These are phyloP conservation scores for Hydrochoerus hydrochaeris DNA, from an alignment of 2,113 vertebrate species.

Conservation along the genomic window DNA sequence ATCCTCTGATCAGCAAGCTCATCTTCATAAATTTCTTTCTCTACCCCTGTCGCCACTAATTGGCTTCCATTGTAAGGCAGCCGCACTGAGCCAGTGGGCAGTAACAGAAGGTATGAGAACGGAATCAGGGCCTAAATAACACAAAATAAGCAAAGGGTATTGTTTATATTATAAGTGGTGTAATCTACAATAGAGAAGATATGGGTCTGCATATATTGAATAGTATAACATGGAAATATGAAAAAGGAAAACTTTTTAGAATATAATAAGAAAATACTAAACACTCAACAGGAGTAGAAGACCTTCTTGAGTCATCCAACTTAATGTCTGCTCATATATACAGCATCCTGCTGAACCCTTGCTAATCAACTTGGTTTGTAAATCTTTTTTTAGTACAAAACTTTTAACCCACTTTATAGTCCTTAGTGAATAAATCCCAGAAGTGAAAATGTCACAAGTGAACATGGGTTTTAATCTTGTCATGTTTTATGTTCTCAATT, in stretches of 20 bases:
- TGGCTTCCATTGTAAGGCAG: background rate
- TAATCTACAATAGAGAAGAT: background rate
- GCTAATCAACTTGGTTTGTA: background rate
- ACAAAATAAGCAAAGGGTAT: background rate
- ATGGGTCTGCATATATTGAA: background rate
- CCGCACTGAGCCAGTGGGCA: background rate
- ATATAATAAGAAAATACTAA: background rate
- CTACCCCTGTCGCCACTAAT: background rate
- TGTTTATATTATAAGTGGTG: background rate
- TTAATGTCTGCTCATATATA: background rate
- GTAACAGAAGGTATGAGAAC: background rate
- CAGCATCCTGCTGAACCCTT: background rate
- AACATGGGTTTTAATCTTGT: constrained; percentile 26
- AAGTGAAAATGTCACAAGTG: background rate
- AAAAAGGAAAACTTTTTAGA: background rate
- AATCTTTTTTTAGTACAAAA: constrained; percentile 11
- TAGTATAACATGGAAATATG: background rate
- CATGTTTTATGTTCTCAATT: background rate
- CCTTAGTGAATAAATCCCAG: background rate
- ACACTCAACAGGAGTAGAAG: background rate
- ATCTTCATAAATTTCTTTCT: background rate
- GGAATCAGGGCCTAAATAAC: background rate
- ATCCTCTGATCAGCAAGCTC: background rate
- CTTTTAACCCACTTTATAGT: background rate
- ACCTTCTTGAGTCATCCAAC: background rate